phyloP scores from a whole-genome alignment of 2,888 invertebrate genomes.

The Caenorhabditis wallacei region DNA sequence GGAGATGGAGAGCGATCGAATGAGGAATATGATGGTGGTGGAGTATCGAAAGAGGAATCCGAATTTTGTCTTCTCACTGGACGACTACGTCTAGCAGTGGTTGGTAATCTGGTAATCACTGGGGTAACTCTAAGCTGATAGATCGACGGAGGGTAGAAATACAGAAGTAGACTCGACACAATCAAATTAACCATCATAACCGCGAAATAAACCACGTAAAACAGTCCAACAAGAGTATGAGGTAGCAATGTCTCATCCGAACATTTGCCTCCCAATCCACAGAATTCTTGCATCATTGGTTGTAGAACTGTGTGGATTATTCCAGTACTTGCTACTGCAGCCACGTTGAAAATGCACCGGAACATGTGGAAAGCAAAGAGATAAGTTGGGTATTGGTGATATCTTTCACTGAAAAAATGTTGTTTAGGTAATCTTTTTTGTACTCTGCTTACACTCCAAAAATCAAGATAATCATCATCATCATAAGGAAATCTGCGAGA shows the following conservation, averaged over 20 bases:
- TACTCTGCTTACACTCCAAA: constrained; percentile 26
- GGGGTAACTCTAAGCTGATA: background rate
- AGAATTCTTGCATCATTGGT: constrained; percentile 14
- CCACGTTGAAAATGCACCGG: constrained; percentile 32
- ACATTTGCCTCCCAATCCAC: constrained; percentile 23
- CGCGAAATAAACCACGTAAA: constrained; percentile 13
- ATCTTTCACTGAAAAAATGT: constrained; percentile 31
- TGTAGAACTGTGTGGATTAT: background rate
- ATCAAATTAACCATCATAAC: constrained; percentile 25
- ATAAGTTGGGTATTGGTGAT: constrained; percentile 6
- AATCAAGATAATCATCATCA: constrained; percentile 22
- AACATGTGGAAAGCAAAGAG: constrained; percentile 19
- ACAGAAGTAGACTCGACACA: background rate
- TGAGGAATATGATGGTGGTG: background rate
- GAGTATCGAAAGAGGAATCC: background rate
- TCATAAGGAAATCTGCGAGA: constrained; percentile 12
- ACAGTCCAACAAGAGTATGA: background rate
- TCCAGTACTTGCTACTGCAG: background rate
- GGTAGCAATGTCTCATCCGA: constrained; percentile 6
- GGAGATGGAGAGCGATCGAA: constrained; percentile 37
- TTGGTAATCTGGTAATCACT: background rate
- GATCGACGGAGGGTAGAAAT: background rate
- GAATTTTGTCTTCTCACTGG: background rate
- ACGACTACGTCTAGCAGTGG: background rate
- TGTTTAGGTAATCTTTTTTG: no score